Evolutionary conservation across 2,113 vertebrate genomes (phyloP), one percentile per base, ranked within the genome.

Genomic region (Oncorhynchus keta): DNA sequence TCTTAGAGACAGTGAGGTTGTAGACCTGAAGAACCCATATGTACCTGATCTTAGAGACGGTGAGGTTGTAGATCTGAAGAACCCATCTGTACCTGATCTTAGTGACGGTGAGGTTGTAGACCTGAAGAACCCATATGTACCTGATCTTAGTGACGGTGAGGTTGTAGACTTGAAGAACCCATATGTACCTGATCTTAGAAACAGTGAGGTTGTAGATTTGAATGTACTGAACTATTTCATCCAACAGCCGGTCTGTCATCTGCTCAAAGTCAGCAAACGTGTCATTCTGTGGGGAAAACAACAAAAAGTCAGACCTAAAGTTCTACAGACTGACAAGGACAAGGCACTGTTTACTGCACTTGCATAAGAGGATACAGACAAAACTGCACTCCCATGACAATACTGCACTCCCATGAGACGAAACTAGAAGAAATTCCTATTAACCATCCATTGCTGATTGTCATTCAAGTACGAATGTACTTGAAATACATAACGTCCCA

Each of bases 251-350:
- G 91, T 99, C 97, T 11, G 98, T 99, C 98, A 99, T 99, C 75
- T 96, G 96, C 89, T 99, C 98, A 94, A 99, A 99, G 93, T 99
- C 97, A 87, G 97, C 97, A 95, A 99, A 99, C 59, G 98, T 99
- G 90, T 99, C 98, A 93, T 97, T 99, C 98, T 99, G 93, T 78
- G 22, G 16, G 7, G 35, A 30, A 68, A n/a, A 11, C 28, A 78
- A 28, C 24, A 59, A 57, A 30, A 5, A 57, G 16, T 18, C 28
- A 39, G 30, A 68, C 6, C 2, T 20, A 30, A 16, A 35, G 8
- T 18, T 14, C 64, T 5, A 66, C 22, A 66, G 62, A 61, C 14
- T 20, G 57, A 61, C 3, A 32, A 6, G 3, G 48, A 16, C 13
- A 35, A 14, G 39, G 59, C 16, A 32, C 4, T 45, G 39, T 45